Evolutionary conservation across 2,113 vertebrate species (phyloP), one percentile per base, ranked within the genome.

Genomic region (Phyllostomus discolor): DNA sequence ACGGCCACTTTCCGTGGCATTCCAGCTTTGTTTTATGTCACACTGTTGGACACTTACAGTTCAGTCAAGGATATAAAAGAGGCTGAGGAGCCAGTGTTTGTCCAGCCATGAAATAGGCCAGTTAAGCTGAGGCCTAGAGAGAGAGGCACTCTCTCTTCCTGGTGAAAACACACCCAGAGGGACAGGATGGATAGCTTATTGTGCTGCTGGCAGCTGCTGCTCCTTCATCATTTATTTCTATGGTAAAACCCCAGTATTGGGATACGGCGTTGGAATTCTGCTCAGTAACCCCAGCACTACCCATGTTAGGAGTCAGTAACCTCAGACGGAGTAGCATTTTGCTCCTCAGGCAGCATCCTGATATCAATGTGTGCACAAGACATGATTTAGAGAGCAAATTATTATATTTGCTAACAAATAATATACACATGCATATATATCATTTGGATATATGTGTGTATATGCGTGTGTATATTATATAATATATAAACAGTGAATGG

Each of bases 71-170:
- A 88, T 87, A 96, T 79, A 87, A 94, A 96, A 93, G 86, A 75
- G 75, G 86, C 46, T 10, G 82, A 94, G 67, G 73, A 94, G 75
- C 50, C 64, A 38, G 66, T 95, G 94, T 80, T 80, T 97, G 91
- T 90, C 89, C 93, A 97, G 88, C 88, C 96, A 96, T 94, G 95
- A 98, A 97, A 97, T 84, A 97, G 93, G 57, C 69, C 94, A 78
- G 96, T 93, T 96, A 95, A 82, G 72, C 24, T 1, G 33, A 94
- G 46, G 66, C 80, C 95, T 64, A 78, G 33, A 85, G 95, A 96
- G 62, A 93, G 59, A 84, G 22, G 22, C 16, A 14, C 79, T 92
- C 43, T 52, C 9, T 96, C 78, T 85, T 72, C 57, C 12, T 54
- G 4, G 3, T 0, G 41, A 80, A 81, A n/a, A n/a, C n/a, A 70